A percentile compares a stretch with the other conserved stretches of the same genome.
These are phyloP conservation scores for Hyalella azteca DNA, from an alignment of 2,888 invertebrate genomes.

Conservation along the genomic window DNA sequence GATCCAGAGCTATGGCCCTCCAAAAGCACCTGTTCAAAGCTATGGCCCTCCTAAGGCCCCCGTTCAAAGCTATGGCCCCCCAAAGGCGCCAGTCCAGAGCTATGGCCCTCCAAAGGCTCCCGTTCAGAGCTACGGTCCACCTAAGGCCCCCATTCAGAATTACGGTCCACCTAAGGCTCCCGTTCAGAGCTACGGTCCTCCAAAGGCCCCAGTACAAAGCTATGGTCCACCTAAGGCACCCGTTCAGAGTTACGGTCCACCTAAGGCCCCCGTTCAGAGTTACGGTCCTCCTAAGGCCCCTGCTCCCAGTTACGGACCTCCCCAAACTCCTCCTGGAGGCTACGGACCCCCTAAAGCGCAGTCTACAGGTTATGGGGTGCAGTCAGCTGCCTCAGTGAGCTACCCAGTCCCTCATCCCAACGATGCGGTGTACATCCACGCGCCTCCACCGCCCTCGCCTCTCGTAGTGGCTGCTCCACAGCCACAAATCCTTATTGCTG, in stretches of 20 bases:
- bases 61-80: conserved; percentile 30
- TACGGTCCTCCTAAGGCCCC: conserved; percentile 25
- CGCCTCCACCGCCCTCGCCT: conserved; percentile 59
- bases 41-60: conserved; percentile 46
- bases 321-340: conserved; percentile 9
- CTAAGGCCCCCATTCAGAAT: conserved; percentile 30
- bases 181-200: conserved; percentile 18
- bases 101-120: conserved; percentile 44
- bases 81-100: conserved; percentile 33
- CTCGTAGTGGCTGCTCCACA: conserved; percentile 41
- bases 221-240: conserved; percentile 37
- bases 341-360: conserved; percentile 31
- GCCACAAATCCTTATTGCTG: conserved; percentile 20
- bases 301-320: conserved; percentile 32
- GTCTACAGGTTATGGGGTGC: conserved; percentile 36
- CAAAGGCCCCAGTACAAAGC: conserved; percentile 35
- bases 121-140: conserved; percentile 23
- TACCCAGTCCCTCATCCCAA: conserved; percentile 59
- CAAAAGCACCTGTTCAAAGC: conserved; percentile 38
- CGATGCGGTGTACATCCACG: conserved; percentile 59
- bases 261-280: conserved; percentile 28
- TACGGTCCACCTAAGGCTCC: conserved; percentile 23
- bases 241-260: conserved; percentile 40
- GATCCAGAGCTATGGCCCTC: conserved; percentile 29
- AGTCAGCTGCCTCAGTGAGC: conserved; percentile 58